A percentile compares a stretch with the other conserved stretches of the same genome.
phyloP scores from a whole-genome alignment of 2,888 invertebrate species.

The Pollenia labialis region DNA sequence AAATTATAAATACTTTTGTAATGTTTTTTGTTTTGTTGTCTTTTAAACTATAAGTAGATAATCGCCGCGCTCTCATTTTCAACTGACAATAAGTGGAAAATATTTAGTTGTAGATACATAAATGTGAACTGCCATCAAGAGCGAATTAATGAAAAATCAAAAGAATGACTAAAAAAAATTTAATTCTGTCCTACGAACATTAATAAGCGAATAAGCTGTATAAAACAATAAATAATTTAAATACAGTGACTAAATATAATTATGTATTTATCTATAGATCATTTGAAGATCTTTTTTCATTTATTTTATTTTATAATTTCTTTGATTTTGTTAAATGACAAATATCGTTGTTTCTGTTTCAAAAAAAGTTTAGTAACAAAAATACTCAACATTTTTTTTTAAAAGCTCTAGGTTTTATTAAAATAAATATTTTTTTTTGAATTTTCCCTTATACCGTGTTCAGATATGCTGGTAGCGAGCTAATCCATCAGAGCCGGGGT shows the following conservation, averaged over 20 bases:
- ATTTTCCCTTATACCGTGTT: too few species aligned
- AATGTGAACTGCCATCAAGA: background rate
- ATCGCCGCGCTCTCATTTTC: conserved; percentile 31
- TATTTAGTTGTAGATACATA: background rate
- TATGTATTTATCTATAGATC: conserved; percentile 3
- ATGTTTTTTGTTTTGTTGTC: background rate
- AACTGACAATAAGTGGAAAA: conserved; percentile 13
- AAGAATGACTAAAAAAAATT: conserved; percentile 12
- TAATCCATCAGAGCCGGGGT: too few species aligned
- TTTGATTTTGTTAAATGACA: too few species aligned
- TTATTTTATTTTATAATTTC: too few species aligned
- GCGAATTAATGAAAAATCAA: background rate
- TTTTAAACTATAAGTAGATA: conserved; percentile 10
- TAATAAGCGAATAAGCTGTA: conserved; percentile 12
- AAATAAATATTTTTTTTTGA: too few species aligned
- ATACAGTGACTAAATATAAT: conserved; percentile 33
- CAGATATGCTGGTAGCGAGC: too few species aligned
- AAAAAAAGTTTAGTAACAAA: too few species aligned
- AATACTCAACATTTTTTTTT: too few species aligned
- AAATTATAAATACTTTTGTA: too few species aligned
- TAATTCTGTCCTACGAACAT: background rate
- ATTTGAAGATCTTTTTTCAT: too few species aligned
- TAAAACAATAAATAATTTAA: conserved; percentile 3
- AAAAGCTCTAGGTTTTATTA: too few species aligned
- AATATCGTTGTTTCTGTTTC: too few species aligned